Conservation (phyloP, 2,888 invertebrate genomes). For the Pheosia gnoma region DNA sequence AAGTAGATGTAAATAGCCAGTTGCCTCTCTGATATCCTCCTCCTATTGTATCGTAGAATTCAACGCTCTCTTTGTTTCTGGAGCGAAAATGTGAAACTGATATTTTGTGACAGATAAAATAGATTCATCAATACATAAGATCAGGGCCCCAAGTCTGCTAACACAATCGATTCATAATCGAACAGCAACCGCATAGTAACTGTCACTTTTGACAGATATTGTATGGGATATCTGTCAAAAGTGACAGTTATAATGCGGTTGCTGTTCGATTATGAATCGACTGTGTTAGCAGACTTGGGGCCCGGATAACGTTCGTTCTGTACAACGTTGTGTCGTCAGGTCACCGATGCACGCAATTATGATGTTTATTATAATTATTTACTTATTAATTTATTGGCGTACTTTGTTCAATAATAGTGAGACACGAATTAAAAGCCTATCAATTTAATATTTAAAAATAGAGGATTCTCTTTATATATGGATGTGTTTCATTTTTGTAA, state of each 20-base stretch:
- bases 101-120: too few species aligned
- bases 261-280: too few species aligned
- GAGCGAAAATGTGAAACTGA: too few species aligned
- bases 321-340: conserved; percentile 6
- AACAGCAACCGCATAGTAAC: too few species aligned
- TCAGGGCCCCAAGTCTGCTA: too few species aligned
- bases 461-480: conserved; percentile 69
- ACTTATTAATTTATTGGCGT: conserved; percentile 54
- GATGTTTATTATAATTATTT: conserved; percentile 20
- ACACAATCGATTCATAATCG: too few species aligned
- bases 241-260: too few species aligned
- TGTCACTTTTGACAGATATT: too few species aligned
- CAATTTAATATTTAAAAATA: conserved; percentile 72
- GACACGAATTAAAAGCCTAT: conserved; percentile 74
- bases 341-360: conserved; percentile 24
- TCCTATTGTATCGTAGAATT: conserved; percentile 27
- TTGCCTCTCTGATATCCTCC: conserved; percentile 11
- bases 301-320: conserved; percentile 12
- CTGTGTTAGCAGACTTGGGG: too few species aligned
- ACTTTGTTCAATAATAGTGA: conserved; percentile 66
- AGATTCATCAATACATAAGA: too few species aligned
- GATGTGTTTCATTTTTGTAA: conserved; percentile 39
- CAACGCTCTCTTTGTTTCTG: conserved; percentile 19
- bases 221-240: too few species aligned
- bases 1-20: too few species aligned